Percentiles rank a stretch among this genome's conserved stretches.
Evolutionary conservation across 2,797 vertebrate genomes (phyloP).

Genomic region (Poecilia velifera): DNA sequence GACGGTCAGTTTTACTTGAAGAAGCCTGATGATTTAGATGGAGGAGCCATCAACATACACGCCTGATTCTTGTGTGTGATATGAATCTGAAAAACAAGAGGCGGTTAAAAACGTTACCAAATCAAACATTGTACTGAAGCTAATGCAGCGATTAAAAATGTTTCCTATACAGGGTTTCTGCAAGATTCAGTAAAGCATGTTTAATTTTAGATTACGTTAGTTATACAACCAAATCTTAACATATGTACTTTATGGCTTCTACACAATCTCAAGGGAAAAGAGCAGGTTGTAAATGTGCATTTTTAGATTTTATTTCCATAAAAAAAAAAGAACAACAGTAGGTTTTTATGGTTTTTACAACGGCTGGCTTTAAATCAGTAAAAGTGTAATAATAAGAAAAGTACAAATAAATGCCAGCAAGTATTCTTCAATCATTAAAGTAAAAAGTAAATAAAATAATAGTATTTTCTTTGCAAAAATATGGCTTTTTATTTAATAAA

Average conservation of each 20-base stretch:
- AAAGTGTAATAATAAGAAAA: background rate
- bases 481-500: background rate
- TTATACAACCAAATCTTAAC: background rate
- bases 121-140: background rate
- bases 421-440: background rate
- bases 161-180: background rate
- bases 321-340: background rate
- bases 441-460: background rate
- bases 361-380: background rate
- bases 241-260: background rate
- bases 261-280: background rate
- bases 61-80: conserved; percentile 95
- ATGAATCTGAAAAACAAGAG: conserved; percentile 82
- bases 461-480: background rate
- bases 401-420: background rate
- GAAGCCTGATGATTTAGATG: conserved; percentile 83
- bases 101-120: conserved; percentile 4
- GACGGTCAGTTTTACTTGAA: conserved; percentile 74
- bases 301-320: background rate
- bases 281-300: background rate
- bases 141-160: background rate
- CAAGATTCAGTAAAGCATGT: background rate
- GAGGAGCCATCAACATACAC: conserved; percentile 89
- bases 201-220: background rate
- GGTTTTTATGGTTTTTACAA: background rate